These are phyloP conservation scores for Acanthaster planci DNA, from an alignment of 35 echinoderm and acorn worm species.

Conservation along the genomic window DNA sequence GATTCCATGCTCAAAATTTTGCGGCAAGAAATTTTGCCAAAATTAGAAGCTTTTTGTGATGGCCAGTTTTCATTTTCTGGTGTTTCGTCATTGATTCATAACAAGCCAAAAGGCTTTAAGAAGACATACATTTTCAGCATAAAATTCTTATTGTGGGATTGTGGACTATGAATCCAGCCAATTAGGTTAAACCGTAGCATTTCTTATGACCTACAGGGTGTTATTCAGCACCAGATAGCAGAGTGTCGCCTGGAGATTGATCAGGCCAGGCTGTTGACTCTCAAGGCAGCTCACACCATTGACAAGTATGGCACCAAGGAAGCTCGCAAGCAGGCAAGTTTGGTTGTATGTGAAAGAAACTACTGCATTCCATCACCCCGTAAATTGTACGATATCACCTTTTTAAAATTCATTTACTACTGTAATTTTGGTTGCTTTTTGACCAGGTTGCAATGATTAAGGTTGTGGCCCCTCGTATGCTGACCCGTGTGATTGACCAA, in stretches of 20 bases:
- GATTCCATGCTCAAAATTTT: too few species aligned
- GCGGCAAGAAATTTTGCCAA: too few species aligned
- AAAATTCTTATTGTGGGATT: too few species aligned
- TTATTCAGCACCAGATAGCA: slow-evolving; percentile 92
- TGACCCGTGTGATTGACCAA: slow-evolving; percentile 66
- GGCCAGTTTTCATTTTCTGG: too few species aligned
- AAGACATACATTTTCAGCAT: too few species aligned
- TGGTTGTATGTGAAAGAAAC: neutral
- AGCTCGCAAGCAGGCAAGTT: slow-evolving; percentile 82
- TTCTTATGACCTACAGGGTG: slow-evolving; percentile 58
- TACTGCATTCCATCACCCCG: neutral
- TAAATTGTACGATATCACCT: neutral
- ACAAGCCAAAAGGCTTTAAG: too few species aligned
- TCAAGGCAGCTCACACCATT: slow-evolving; percentile 89
- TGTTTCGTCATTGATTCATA: too few species aligned
- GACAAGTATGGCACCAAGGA: slow-evolving; percentile 81
- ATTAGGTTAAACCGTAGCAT: too few species aligned
- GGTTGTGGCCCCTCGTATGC: slow-evolving; percentile 81
- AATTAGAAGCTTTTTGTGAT: too few species aligned
- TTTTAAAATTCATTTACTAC: neutral
- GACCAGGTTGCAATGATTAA: slow-evolving; percentile 97
- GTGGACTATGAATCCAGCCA: too few species aligned
- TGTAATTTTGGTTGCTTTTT: neutral
- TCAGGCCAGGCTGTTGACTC: slow-evolving; percentile 64
- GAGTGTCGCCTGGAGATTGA: slow-evolving; percentile 93